Evolutionary conservation across 2,888 invertebrate species (phyloP), one percentile per base, ranked within the genome.

Genomic region (Nephrotoma appendiculata): DNA sequence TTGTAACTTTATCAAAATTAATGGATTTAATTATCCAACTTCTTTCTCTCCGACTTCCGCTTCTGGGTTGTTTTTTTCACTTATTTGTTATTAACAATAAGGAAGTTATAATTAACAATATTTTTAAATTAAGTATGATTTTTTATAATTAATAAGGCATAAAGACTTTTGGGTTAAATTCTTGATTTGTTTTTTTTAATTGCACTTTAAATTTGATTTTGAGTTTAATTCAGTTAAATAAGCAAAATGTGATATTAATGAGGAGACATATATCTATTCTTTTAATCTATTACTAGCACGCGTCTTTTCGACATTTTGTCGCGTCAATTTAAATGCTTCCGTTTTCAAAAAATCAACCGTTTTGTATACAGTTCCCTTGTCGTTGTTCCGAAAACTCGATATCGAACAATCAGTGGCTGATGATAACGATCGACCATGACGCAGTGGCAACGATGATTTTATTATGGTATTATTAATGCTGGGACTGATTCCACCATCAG

Each of bases 331-430:
- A 90, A 98, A 97, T 6, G 98, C 98, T 90, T 97, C 95, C 0
- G 98, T 98, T 93, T 98, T 98, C 86, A 97, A 92, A 92, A 98
- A 98, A 92, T 98, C 98, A 0, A 98, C 98, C 1, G 96, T 96
- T 91, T 98, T 97, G 91, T 98, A 98, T 7, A 96, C 96, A 0
- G 96, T 93, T 86, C 91, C 89, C 88, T 92, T 92, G 88, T 91
- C 91, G 95, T 19, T 96, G 31, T 41, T 45, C 41, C 45, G 86
- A 41, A 9, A n/a, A 44, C 45, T 85, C 9, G 85, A 85, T 45
- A 85, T 45, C 4, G 84, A 84, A 84, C 84, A 84, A 84, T 85
- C 85, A 5, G 43, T 85, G 19, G 85, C 44, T 11, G 85, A 85
- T 5, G 84, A 84, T 42, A 84, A 43, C 6, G 84, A n/a, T 42